phyloP scores from a whole-genome alignment of 2,113 vertebrate genomes.

The Rhinolophus ferrumequinum region DNA sequence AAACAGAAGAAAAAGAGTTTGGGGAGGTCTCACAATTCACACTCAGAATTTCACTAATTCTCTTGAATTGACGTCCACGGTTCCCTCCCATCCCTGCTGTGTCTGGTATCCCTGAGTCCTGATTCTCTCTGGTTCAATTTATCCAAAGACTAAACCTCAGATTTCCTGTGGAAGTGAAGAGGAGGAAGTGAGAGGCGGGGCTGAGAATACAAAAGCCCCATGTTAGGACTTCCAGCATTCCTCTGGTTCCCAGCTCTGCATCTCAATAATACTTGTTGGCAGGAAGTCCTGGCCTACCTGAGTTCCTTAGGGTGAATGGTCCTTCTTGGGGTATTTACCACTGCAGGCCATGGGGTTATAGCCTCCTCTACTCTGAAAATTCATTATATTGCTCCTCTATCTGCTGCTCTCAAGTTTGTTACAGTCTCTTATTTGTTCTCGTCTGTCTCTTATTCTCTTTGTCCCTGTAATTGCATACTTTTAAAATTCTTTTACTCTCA shows the following conservation, averaged over 20 bases:
- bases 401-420: not conserved
- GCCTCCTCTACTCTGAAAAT: not conserved
- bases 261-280: not conserved
- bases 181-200: not conserved
- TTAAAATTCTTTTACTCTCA: slow-evolving; percentile 12
- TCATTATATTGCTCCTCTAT: not conserved
- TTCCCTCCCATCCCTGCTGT: not conserved
- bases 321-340: not conserved
- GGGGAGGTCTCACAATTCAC: not conserved
- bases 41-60: not conserved
- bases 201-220: not conserved
- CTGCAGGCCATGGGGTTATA: not conserved
- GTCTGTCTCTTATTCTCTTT: not conserved
- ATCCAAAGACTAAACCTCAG: not conserved
- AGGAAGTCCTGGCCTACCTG: too few relatives aligned
- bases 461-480: not conserved
- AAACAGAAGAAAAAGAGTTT: not conserved
- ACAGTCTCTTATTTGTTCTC: not conserved
- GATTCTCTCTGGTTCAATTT: not conserved
- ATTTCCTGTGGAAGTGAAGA: not conserved
- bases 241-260: not conserved
- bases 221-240: not conserved
- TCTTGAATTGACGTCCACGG: not conserved
- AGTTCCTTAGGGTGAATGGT: not conserved
- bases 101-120: not conserved